Evolutionary conservation across 1,140 invertebrate genomes (phyloP), one percentile per base, ranked within the genome.

Genomic region (Platyscapa corneri): DNA sequence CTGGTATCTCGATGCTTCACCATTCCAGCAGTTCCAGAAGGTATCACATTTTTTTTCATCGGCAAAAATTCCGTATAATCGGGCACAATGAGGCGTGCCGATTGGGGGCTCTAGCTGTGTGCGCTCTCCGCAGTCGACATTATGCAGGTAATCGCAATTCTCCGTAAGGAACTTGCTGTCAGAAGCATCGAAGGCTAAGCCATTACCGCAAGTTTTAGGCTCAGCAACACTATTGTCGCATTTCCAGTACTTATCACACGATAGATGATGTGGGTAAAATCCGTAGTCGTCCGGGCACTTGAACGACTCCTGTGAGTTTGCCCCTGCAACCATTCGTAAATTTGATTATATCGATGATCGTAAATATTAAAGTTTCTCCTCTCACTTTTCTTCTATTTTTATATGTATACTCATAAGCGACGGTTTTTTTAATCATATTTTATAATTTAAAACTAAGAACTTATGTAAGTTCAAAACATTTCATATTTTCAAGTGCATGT

Each of bases 1-100:
- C 92, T 98, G 97, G 92, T 98, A 99, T 88, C 97, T 95, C 89
- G 97, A 98, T 16, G 97, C 96, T 92, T 98, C 97, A 64, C 98
- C 98, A 93, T 98, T 98, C 97, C 98, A 98, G 93, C 98, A 99
- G 92, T 98, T 98, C 97, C 97, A 98, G 96, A 98, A 99, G 2
- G 97, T 96, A 92, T 98, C 97, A 92, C 98, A 98, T 92, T 98
- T 97, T 86, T 94, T 93, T 34, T 96, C 96, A 91, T 98, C 97
- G 83, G 97, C 92, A 95, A 98, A 98, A 93, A 98, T 98, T 90
- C 98, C 98, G 93, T 98, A 98, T 72, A 98, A 94, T 76, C 97
- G 95, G 23, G 96, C 90, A 90, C 98, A 99, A 92, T 98, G 97
- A 0, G 97, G 95, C 30, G 97, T 97, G 60, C 95, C 94, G 89